These are phyloP conservation scores for Bombus confusus DNA, from an alignment of 1,140 invertebrate genomes.

Conservation along the genomic window DNA sequence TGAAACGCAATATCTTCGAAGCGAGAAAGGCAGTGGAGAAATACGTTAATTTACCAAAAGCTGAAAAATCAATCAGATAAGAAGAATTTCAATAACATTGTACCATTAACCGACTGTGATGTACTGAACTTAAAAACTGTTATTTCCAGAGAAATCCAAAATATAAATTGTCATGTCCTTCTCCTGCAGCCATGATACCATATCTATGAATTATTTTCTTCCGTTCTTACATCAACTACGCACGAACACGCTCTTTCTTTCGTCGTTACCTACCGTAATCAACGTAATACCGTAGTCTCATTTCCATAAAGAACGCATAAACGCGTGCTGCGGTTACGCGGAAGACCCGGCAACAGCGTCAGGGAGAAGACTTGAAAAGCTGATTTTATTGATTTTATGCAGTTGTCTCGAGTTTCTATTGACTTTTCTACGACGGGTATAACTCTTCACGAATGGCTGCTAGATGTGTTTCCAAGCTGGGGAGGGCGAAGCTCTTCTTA, in stretches of 20 bases:
- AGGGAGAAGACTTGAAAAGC: neutral
- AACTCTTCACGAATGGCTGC: slow-evolving; percentile 7
- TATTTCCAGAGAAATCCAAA: no score
- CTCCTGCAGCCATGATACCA: no score
- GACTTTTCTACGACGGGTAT: slow-evolving; percentile 12
- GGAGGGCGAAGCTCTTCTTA: slow-evolving; percentile 14
- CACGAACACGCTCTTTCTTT: neutral
- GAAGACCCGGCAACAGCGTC: neutral
- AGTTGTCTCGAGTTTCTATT: slow-evolving; percentile 41
- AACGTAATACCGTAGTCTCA: no score
- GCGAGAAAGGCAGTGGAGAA: no score
- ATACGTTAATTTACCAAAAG: no score
- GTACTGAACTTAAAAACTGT: no score
- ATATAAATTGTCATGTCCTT: no score
- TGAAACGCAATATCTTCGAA: no score
- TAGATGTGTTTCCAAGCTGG: slow-evolving; percentile 21
- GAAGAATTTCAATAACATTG: no score
- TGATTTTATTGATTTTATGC: slow-evolving; percentile 34
- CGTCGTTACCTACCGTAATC: neutral
- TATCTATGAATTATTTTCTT: neutral
- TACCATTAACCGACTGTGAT: no score
- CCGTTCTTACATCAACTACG: neutral
- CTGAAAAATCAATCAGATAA: no score
- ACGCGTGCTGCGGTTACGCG: neutral
- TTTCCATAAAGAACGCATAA: neutral